Conservation (phyloP, 2,797 vertebrate genomes). For the Acrossocheilus fasciatus region DNA sequence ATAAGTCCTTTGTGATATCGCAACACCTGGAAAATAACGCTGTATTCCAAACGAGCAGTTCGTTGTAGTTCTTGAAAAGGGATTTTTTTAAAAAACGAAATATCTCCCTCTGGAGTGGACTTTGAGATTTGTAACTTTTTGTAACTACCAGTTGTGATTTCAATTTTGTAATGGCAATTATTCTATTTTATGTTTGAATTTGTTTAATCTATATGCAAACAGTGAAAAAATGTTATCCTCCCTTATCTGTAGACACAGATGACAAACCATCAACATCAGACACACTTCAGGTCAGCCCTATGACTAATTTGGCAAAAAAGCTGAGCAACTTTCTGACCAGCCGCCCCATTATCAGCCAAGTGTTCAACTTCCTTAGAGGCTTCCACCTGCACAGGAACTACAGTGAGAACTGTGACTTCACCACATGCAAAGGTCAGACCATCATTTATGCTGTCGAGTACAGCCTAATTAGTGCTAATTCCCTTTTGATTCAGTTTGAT, state of each 20-base stretch:
- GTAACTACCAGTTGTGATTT: background rate
- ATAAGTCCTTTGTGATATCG: no score
- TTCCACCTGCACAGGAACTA: slow-evolving; percentile 83
- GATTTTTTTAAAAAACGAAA: no score
- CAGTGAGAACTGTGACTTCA: slow-evolving; percentile 73
- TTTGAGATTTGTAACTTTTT: no score
- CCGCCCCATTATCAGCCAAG: slow-evolving; percentile 79
- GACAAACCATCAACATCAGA: slow-evolving; percentile 19
- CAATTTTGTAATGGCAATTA: background rate
- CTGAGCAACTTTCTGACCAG: slow-evolving; percentile 76
- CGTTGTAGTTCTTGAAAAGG: no score
- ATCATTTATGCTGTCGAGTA: background rate
- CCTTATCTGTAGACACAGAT: slow-evolving; percentile 44
- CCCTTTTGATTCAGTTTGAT: background rate
- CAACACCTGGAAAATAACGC: no score
- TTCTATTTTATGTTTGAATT: background rate
- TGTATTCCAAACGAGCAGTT: no score
- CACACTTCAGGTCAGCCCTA: slow-evolving; percentile 64
- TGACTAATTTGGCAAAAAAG: slow-evolving; percentile 53
- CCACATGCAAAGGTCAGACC: slow-evolving; percentile 77
- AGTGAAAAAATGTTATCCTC: background rate
- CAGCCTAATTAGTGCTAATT: background rate
- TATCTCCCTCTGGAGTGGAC: no score
- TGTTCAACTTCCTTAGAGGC: slow-evolving; percentile 83
- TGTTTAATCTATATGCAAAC: background rate